phyloP scores from a whole-genome alignment of 2,888 invertebrate genomes.

The Scaptomyza parva region DNA sequence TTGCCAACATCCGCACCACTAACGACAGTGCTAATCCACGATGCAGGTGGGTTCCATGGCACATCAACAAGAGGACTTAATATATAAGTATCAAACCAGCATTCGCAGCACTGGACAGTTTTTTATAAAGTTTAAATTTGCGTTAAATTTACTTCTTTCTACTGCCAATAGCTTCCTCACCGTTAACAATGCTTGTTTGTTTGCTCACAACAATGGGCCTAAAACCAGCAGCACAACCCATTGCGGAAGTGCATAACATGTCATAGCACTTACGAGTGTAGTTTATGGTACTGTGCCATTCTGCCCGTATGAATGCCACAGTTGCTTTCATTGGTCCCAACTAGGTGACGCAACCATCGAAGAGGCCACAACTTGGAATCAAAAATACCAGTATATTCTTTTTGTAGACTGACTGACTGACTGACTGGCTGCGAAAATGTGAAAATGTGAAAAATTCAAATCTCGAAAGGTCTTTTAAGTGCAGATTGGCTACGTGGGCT shows the following conservation, averaged over 20 bases:
- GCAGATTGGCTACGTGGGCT: constrained; percentile 74
- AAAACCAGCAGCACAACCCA: constrained; percentile 8
- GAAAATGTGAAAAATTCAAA: constrained; percentile 76
- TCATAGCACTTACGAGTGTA: constrained; percentile 60
- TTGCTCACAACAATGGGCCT: constrained; percentile 49
- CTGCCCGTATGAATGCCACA: constrained; percentile 29
- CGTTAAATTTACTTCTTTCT: constrained; percentile 30
- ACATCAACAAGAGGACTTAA: constrained; percentile 30
- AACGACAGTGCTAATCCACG: constrained; percentile 33
- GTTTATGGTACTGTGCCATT: constrained; percentile 29
- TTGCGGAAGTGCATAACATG: constrained; percentile 63
- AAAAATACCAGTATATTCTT: constrained; percentile 38
- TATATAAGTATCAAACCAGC: constrained; percentile 27
- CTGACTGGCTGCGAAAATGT: no score
- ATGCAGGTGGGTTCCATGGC: constrained; percentile 28
- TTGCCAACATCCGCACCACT: constrained; percentile 18
- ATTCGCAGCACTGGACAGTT: constrained; percentile 14
- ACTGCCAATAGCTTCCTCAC: constrained; percentile 66
- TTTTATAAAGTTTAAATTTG: constrained; percentile 55
- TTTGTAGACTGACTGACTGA: constrained; percentile 46
- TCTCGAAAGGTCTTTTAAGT: constrained; percentile 76
- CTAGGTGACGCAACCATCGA: constrained; percentile 6
- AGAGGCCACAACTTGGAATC: constrained; percentile 16
- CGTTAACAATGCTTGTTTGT: constrained; percentile 71
- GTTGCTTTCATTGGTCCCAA: constrained; percentile 7